Conservation (phyloP, 2,797 vertebrate genomes). For the Aldrovandia affinis region DNA sequence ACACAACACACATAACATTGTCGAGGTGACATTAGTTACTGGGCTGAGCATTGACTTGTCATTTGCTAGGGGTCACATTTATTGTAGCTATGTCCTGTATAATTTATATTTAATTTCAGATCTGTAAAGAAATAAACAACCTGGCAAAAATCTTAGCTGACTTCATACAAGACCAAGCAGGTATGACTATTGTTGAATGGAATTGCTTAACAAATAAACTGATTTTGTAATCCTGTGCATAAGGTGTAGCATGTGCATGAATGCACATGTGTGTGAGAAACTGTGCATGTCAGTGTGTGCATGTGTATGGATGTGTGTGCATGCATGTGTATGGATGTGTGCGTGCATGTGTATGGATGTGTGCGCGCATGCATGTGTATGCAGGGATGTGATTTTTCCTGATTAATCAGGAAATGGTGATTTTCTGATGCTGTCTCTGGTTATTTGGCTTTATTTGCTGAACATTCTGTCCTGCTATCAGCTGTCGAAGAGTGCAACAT, state of each 20-base stretch:
- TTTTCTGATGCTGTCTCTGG: too few relatives aligned
- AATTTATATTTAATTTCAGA: constrained; percentile 65
- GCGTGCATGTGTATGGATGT: not conserved
- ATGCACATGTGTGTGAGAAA: too few relatives aligned
- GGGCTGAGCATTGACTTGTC: not conserved
- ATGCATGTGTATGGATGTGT: not conserved
- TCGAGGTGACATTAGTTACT: too few relatives aligned
- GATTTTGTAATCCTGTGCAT: not conserved
- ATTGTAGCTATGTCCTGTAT: not conserved
- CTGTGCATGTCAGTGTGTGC: not conserved
- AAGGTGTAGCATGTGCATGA: not conserved
- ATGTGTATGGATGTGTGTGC: not conserved
- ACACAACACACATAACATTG: too few relatives aligned
- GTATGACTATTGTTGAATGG: constrained; percentile 58
- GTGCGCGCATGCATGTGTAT: not conserved
- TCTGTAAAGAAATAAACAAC: constrained; percentile 86
- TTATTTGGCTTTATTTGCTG: too few relatives aligned
- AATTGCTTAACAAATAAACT: not conserved
- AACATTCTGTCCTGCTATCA: too few relatives aligned
- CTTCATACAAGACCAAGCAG: constrained; percentile 80
- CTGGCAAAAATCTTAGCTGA: constrained; percentile 78
- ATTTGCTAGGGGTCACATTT: not conserved
- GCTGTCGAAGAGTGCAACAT: too few relatives aligned
- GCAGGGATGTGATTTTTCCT: too few relatives aligned
- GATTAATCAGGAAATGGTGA: too few relatives aligned